These are phyloP conservation scores for Nebria ingens DNA, from an alignment of 1,140 invertebrate genomes.

Conservation along the genomic window DNA sequence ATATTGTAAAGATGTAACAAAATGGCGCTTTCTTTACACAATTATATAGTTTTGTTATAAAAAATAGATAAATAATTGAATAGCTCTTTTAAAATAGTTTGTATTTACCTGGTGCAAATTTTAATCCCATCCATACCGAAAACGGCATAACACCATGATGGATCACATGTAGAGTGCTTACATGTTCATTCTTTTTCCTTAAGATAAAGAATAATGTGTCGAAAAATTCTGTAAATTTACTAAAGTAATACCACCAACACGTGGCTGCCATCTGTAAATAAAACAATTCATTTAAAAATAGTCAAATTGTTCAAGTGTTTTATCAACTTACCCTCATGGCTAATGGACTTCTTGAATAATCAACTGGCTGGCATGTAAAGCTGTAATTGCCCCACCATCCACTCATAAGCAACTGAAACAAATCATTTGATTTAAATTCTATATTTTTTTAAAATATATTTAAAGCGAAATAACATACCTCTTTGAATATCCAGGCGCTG, in stretches of 20 bases:
- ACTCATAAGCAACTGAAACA: slow-evolving; percentile 67
- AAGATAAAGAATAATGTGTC: slow-evolving; percentile 91
- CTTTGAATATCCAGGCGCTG: slow-evolving; percentile 86
- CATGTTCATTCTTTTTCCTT: slow-evolving; percentile 85
- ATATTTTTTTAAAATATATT: no score
- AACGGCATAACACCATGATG: slow-evolving; percentile 94
- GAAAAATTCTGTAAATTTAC: slow-evolving; percentile 94
- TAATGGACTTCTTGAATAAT: slow-evolving; percentile 73
- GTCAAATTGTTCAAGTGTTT: not conserved
- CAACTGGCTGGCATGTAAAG: slow-evolving; percentile 87
- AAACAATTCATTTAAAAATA: slow-evolving; percentile 16
- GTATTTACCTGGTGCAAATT: slow-evolving; percentile 86
- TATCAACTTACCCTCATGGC: slow-evolving; percentile 67
- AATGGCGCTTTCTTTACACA: no score
- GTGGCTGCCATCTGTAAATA: slow-evolving; percentile 73
- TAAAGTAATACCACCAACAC: slow-evolving; percentile 97
- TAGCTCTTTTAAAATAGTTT: no score
- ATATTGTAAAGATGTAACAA: no score
- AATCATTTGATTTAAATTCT: no score
- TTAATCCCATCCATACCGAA: slow-evolving; percentile 92
- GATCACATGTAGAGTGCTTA: slow-evolving; percentile 87
- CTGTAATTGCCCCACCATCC: slow-evolving; percentile 82
- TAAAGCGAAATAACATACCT: no score
- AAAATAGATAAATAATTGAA: no score
- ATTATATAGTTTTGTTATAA: no score